Base-by-base conservation (phyloP, 1,140 invertebrate genomes). In the Batillaria attramentaria region DNA sequence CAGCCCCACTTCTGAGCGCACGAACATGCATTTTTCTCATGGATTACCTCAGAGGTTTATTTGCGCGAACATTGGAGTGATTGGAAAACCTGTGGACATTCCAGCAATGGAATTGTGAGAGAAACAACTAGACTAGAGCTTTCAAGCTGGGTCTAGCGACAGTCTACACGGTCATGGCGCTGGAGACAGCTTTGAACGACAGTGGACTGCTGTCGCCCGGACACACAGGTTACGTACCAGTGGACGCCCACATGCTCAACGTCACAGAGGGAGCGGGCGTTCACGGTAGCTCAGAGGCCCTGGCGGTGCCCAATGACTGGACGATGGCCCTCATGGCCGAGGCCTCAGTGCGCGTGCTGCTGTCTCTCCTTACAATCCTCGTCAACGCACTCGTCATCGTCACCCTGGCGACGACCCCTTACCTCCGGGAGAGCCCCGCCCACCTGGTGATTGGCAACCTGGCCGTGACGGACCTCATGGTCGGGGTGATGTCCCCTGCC, bases 361-460 rank as follows among this genome's bases (percentile, higher is more conserved):
- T 75, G 54, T 62, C 54, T 10, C 10, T 75, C 20, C 73, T 75
- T 50, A 75, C 57, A 8, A 39, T 75, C 4, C 35, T 75, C 37
- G 57, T 75, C 33, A 75, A 75, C 73, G 24, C 54, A 8, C 73
- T 75, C 35, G 73, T 75, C 54, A 13, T 75, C 54, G 2, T 42
- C 20, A 62, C 73, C 35, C 50, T 75, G 16, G 33, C 35, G 35
- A 65, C 54, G 20, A 75, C 73, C 10, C 73, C 54, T 5, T 75
- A 50, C 39, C 54, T 75, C 18, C 73, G 73, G 54, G n/a, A n/a
- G n/a, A 28, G 54, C 5, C 37, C 35, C 37, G 31, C 73, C 54
- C 42, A 75, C 73, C 35, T 75, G 73, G 73, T 75, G 31, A 75
- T 75, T 57, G 73, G 54, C 37, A 75, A 57, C 73, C 73, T 75